A percentile compares a stretch with the other conserved stretches of the same genome.
These are phyloP conservation scores for Drepanosiphum platanoidis DNA, from an alignment of 2,888 invertebrate species.

Conservation along the genomic window DNA sequence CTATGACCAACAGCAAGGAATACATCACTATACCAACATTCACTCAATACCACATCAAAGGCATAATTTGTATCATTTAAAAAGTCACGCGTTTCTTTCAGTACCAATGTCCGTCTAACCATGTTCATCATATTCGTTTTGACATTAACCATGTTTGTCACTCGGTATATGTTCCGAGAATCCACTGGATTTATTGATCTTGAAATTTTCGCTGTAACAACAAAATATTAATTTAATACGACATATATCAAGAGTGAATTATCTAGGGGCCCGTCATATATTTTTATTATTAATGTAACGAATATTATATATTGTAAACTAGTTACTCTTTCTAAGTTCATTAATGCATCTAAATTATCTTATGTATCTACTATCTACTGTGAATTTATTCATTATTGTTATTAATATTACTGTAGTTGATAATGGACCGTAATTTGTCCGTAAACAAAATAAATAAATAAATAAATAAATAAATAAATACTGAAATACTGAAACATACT, in stretches of 20 bases:
- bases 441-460: neutral
- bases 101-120: neutral
- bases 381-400: no score
- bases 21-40: conserved; percentile 43
- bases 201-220: neutral
- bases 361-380: no score
- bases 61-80: neutral
- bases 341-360: no score
- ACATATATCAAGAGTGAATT: neutral
- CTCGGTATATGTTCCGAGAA: neutral
- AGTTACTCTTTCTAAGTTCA: no score
- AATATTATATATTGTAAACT: no score
- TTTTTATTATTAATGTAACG: neutral
- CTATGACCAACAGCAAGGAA: conserved; percentile 34
- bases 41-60: conserved; percentile 25
- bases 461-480: neutral
- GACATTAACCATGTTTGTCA: conserved; percentile 33
- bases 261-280: neutral
- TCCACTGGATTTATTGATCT: neutral
- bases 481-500: neutral
- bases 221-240: neutral
- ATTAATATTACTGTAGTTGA: no score
- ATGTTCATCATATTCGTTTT: neutral
- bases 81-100: conserved; percentile 30
- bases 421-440: no score